Evolutionary conservation across 2,797 vertebrate species (phyloP), one percentile per base, ranked within the genome.

Genomic region (Psittacula echo): DNA sequence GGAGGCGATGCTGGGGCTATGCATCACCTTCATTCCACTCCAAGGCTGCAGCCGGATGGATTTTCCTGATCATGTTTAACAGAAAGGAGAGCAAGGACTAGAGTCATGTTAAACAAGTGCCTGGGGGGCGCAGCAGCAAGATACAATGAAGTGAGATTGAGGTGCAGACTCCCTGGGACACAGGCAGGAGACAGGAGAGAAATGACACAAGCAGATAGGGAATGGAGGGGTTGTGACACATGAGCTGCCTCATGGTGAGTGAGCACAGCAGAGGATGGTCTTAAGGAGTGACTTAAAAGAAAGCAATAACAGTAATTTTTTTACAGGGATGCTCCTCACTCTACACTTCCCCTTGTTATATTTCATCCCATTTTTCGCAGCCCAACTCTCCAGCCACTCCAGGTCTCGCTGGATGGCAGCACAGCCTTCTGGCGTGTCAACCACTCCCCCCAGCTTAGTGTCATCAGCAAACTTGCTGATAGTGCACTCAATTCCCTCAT

Each of bases 241-340:
- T 12, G 0, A 1, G 48, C 47, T 11, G 23, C 79, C 54, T 12
- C 18, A 1, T 18, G 44, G 14, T 3, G 21, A 4, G 37, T 1
- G 44, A 32, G 10, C 1, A 1, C 64, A 9, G 58, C 70, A 44
- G 50, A n/a, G 37, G 21, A 6, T 8, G 3, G 11, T 2, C 50
- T 20, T 8, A 19, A 41, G 50, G 45, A 41, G 50, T 2, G 21
- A n/a, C 54, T 34, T n/a, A 13, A 11, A 5, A 34, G 29, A 18
- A 14, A 50, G 18, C 0, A 3, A 3, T 23, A 22, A 10, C 11
- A 5, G 47, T 18, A 5, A 30, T 51, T 26, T 26, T 61, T 32
- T 58, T 15, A 1, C 7, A 8, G 66, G 45, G 82, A 19, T 5
- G 23, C n/a, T 41, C 56, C 9, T 70, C 0, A 1, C 44, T 26